Percentiles rank a stretch among this genome's conserved stretches.
phyloP scores from a whole-genome alignment of 2,113 vertebrate species.

The Crotalus viridis region DNA sequence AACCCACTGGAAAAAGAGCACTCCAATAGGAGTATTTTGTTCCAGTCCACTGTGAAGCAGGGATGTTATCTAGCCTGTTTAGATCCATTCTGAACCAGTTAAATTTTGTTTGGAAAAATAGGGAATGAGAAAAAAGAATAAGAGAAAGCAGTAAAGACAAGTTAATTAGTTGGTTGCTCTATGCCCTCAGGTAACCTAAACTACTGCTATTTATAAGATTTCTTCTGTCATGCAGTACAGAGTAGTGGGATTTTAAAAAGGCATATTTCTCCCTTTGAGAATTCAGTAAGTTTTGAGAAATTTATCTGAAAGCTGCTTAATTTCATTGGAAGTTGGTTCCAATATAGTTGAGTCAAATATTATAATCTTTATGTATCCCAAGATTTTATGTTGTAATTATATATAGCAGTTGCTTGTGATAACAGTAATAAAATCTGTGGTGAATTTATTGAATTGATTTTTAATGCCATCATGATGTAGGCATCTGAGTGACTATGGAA shows the following conservation, averaged over 20 bases:
- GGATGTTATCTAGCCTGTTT: background rate
- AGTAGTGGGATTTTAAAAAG: background rate
- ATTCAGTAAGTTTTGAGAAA: background rate
- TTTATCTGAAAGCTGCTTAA: background rate
- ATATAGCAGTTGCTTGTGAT: background rate
- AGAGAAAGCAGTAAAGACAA: background rate
- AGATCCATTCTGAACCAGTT: background rate
- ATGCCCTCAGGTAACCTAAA: background rate
- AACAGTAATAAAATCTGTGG: background rate
- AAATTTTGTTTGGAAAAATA: background rate
- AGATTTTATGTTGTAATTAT: background rate
- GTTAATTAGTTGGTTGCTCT: background rate
- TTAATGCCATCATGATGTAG: slow-evolving; percentile 1
- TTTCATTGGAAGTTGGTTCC: slow-evolving; percentile 4
- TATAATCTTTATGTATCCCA: background rate
- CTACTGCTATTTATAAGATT: background rate
- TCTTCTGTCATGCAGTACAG: background rate
- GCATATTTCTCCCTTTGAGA: background rate
- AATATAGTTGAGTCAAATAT: background rate
- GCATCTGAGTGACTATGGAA: background rate
- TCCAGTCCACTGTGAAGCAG: background rate
- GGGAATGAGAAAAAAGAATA: background rate
- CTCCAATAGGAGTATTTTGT: background rate
- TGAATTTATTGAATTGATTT: slow-evolving; percentile 16
- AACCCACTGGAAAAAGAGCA: background rate